Conservation (phyloP, 1,140 invertebrate genomes). For the Nebria ingens region DNA sequence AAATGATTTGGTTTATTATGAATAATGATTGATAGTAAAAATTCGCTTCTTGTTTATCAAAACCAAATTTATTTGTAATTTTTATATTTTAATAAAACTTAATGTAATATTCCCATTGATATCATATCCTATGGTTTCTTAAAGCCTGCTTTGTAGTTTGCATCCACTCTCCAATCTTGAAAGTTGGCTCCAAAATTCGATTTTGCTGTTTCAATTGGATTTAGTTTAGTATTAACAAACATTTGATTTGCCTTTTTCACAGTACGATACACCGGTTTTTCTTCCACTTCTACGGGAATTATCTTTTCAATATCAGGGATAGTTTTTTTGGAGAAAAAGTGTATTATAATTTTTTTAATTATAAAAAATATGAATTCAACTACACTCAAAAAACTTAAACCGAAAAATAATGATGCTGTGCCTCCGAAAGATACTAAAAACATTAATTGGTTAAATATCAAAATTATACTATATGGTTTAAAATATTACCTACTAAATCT, state of each 20-base stretch:
- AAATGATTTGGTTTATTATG: too few relatives aligned
- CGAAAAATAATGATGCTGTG: constrained; percentile 39
- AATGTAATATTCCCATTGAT: too few relatives aligned
- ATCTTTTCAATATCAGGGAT: not conserved
- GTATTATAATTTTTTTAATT: constrained; percentile 13
- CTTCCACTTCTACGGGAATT: not conserved
- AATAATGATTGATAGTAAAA: too few relatives aligned
- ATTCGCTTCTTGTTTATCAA: too few relatives aligned
- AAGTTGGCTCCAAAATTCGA: not conserved
- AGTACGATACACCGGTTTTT: not conserved
- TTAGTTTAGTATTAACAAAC: not conserved
- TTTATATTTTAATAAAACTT: too few relatives aligned
- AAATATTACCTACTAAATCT: constrained; percentile 39
- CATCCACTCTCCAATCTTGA: not conserved
- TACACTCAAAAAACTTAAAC: constrained; percentile 39
- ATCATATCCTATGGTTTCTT: too few relatives aligned
- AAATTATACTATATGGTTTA: not conserved
- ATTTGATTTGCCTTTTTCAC: not conserved
- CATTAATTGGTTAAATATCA: not conserved
- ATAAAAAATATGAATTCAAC: constrained; percentile 34
- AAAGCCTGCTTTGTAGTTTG: too few relatives aligned
- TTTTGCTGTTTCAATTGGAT: not conserved
- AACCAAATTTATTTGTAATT: too few relatives aligned
- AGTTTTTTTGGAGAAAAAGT: not conserved
- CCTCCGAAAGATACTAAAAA: constrained; percentile 41